phyloP scores from a whole-genome alignment of 2,113 vertebrate genomes.

The Ahaetulla prasina region DNA sequence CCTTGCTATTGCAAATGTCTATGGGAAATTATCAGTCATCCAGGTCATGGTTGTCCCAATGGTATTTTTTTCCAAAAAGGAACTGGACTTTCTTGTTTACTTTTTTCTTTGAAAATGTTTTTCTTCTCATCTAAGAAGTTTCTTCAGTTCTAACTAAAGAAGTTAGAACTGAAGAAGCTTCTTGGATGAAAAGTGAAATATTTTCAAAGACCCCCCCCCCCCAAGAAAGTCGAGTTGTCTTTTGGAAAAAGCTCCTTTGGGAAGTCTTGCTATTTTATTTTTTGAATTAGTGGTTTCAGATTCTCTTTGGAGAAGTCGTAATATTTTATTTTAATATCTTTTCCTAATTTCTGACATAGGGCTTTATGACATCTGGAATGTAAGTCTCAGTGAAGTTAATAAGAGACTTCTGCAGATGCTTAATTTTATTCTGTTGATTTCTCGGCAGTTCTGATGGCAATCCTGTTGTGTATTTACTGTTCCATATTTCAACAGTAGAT shows the following conservation, averaged over 20 bases:
- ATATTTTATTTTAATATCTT: neutral
- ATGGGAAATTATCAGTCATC: neutral
- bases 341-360: neutral
- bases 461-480: neutral
- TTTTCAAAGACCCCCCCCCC: too few relatives aligned
- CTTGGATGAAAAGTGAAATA: neutral
- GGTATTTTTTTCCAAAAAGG: neutral
- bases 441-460: neutral
- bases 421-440: neutral
- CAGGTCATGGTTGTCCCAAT: neutral
- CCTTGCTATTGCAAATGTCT: neutral
- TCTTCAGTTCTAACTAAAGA: neutral
- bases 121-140: neutral
- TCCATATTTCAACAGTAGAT: neutral
- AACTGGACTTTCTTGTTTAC: neutral
- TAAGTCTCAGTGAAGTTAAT: neutral
- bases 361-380: neutral
- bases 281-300: conserved; percentile 10
- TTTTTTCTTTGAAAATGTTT: neutral
- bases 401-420: neutral
- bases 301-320: neutral
- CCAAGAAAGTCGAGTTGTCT: neutral
- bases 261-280: neutral
- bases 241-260: neutral
- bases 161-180: neutral